Evolutionary conservation across 2,888 invertebrate genomes (phyloP).

Genomic region (Teleiodes luculella): DNA sequence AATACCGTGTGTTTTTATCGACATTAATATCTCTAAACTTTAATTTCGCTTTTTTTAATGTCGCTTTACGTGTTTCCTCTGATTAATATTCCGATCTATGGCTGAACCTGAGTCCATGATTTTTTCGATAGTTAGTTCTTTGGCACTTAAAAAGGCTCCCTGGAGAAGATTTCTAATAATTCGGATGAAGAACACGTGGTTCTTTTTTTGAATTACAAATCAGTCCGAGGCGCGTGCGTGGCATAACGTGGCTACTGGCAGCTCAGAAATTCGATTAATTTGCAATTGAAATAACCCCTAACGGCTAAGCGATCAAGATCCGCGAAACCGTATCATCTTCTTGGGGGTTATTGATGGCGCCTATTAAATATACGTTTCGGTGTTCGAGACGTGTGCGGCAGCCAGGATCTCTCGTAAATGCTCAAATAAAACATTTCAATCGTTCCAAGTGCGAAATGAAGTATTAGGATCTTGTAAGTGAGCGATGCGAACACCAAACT

Average conservation of each 20-base stretch:
- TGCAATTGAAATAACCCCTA: conserved; percentile 72
- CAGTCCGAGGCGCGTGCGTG: conserved; percentile 40
- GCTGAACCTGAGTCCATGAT: conserved; percentile 57
- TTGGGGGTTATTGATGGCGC: conserved; percentile 74
- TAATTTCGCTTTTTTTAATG: conserved; percentile 62
- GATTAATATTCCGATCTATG: conserved; percentile 52
- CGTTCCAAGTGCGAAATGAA: conserved; percentile 64
- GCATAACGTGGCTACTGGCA: conserved; percentile 38
- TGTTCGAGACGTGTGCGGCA: conserved; percentile 45
- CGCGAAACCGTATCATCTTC: conserved; percentile 68
- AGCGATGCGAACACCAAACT: conserved; percentile 50
- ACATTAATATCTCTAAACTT: conserved; percentile 43
- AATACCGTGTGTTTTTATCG: conserved; percentile 48
- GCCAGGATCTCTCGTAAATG: conserved; percentile 49
- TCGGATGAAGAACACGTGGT: conserved; percentile 46
- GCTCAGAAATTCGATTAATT: conserved; percentile 71
- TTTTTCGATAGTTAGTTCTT: conserved; percentile 26
- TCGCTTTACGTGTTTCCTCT: conserved; percentile 66
- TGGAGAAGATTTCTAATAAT: conserved; percentile 46
- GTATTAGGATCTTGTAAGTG: conserved; percentile 55
- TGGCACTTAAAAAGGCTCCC: conserved; percentile 37
- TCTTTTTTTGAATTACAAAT: conserved; percentile 67
- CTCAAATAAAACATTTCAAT: conserved; percentile 73
- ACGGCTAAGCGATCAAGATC: conserved; percentile 58
- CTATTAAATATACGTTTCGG: conserved; percentile 76